A percentile compares a stretch with the other conserved stretches of the same genome.
Conservation (phyloP, 2,797 vertebrate genomes). For the Alcedo atthis region DNA sequence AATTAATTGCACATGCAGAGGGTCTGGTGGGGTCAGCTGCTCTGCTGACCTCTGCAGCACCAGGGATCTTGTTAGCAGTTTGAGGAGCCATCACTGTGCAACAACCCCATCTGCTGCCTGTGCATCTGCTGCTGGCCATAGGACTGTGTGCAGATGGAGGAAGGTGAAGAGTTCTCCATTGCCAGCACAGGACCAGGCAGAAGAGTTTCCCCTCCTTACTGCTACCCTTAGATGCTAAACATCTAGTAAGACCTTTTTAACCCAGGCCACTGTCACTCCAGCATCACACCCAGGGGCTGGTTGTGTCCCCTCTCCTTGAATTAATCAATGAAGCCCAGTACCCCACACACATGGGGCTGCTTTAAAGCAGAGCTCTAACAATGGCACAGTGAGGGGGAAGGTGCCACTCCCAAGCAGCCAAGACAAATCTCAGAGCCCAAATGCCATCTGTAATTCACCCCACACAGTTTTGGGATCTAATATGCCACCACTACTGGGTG, state of each 20-base stretch:
- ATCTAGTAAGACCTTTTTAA: not conserved
- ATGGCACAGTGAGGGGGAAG: not conserved
- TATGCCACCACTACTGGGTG: not conserved
- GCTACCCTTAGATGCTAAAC: not conserved
- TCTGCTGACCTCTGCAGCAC: not conserved
- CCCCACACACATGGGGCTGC: no score
- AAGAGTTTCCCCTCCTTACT: not conserved
- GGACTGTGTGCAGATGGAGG: not conserved
- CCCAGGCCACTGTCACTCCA: not conserved
- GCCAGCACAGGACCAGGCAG: not conserved
- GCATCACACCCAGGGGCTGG: not conserved
- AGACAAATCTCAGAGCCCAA: not conserved
- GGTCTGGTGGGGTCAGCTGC: rapidly evolving
- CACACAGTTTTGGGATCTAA: not conserved
- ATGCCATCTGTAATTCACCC: not conserved
- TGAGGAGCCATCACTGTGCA: not conserved
- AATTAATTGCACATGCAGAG: not conserved
- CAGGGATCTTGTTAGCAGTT: not conserved
- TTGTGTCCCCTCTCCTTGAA: not conserved
- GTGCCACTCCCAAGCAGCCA: not conserved
- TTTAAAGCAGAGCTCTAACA: not conserved
- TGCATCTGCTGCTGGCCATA: not conserved
- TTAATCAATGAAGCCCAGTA: no score
- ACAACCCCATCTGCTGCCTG: rapidly evolving
- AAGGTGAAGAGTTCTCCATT: not conserved